Evolutionary conservation across 2,797 vertebrate species (phyloP).

Genomic region (Myotis findleyi): DNA sequence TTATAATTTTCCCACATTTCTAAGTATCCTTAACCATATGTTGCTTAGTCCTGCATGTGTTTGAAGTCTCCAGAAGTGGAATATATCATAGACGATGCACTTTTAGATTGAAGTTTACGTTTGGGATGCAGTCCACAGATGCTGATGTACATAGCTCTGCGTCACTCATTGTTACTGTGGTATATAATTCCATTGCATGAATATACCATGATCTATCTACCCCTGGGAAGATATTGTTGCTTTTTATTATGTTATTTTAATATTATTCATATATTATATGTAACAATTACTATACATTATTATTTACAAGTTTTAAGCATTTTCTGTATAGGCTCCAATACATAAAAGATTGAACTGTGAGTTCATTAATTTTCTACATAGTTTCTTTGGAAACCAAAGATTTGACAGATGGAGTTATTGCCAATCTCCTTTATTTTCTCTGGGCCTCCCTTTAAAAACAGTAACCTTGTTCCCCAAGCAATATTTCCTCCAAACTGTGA

Average conservation of each 20-base stretch:
- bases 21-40: fast-evolving
- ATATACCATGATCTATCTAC: not conserved
- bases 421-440: not conserved
- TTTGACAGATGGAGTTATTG: not conserved
- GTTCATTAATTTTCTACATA: not conserved
- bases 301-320: not conserved
- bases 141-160: fast-evolving
- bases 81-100: fast-evolving
- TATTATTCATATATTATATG: not conserved
- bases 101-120: not conserved
- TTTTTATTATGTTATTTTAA: not conserved
- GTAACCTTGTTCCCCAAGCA: not conserved
- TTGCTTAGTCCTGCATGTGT: not conserved
- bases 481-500: not conserved
- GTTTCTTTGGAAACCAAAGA: constrained; percentile 23
- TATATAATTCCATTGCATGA: not conserved
- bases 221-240: not conserved
- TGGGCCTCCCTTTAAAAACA: not conserved
- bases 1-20: not conserved
- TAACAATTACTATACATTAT: not conserved
- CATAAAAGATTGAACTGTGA: not conserved
- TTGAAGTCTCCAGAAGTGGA: not conserved
- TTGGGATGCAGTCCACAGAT: fast-evolving
- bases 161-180: not conserved
- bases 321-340: not conserved